phyloP scores from a whole-genome alignment of 1,140 invertebrate genomes.

The Pissodes strobi region DNA sequence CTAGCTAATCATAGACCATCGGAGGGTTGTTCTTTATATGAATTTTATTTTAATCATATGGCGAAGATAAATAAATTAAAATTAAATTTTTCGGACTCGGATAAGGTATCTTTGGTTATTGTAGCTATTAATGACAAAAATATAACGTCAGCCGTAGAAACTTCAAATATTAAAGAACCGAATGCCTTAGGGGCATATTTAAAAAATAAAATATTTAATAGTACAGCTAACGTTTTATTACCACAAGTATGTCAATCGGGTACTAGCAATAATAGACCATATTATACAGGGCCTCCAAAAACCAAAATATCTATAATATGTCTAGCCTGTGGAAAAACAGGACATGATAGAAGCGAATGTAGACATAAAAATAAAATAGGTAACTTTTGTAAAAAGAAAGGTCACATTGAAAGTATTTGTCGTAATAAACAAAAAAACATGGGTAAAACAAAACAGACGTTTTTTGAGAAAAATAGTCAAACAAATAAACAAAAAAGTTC shows the following conservation, averaged over 20 bases:
- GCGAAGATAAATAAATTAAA: constrained; percentile 12
- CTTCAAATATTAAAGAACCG: not conserved
- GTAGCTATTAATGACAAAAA: constrained; percentile 9
- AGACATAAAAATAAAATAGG: not conserved
- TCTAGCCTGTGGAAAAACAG: too few relatives aligned
- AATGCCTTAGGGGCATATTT: constrained; percentile 1
- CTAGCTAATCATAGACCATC: constrained; percentile 4
- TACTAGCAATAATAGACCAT: not conserved
- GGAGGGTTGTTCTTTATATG: constrained; percentile 3
- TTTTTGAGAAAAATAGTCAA: too few relatives aligned
- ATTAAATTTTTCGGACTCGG: not conserved
- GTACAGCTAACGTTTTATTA: not conserved
- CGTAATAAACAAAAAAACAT: too few relatives aligned
- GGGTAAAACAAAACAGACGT: too few relatives aligned
- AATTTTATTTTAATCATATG: too few relatives aligned
- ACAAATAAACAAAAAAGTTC: too few relatives aligned
- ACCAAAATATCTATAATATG: not conserved
- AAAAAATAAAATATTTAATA: constrained; percentile 9
- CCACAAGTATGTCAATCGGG: not conserved
- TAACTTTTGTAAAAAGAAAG: too few relatives aligned
- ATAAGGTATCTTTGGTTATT: constrained; percentile 14
- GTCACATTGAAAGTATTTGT: too few relatives aligned
- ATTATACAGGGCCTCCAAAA: not conserved
- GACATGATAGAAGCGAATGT: not conserved
- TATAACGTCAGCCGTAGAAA: constrained; percentile 7